These are phyloP conservation scores for Periplaneta americana DNA, from an alignment of 1,140 invertebrate genomes.

Conservation along the genomic window DNA sequence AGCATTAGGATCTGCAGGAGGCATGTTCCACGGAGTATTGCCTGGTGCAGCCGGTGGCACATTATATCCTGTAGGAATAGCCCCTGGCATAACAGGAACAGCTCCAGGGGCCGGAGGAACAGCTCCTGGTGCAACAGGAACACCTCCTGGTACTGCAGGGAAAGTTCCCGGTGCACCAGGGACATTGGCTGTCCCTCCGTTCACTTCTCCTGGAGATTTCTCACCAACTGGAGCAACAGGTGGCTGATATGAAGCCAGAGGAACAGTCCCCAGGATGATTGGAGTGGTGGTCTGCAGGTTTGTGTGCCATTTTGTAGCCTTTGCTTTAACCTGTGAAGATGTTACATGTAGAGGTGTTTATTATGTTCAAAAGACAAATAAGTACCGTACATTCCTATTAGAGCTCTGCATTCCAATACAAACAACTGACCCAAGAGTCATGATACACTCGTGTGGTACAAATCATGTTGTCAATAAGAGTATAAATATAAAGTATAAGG, in stretches of 20 bases:
- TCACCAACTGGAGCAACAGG: neutral
- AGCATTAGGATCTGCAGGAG: neutral
- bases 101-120: neutral
- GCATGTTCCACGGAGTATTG: neutral
- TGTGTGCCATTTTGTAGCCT: neutral
- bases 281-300: constrained; percentile 3
- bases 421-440: no score
- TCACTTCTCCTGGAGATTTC: neutral
- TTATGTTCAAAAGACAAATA: no score
- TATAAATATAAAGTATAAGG: no score
- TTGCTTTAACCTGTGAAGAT: constrained; percentile 5
- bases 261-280: constrained; percentile 16
- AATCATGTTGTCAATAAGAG: no score
- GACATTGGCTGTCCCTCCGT: neutral
- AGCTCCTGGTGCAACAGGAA: neutral
- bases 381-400: no score
- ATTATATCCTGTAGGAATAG: neutral
- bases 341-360: no score
- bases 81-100: no score
- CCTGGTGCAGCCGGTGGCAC: neutral
- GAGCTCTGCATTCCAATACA: no score
- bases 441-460: no score
- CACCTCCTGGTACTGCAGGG: neutral
- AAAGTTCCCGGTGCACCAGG: neutral
- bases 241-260: constrained; percentile 1